Base-by-base conservation (phyloP, 2,113 vertebrate species). In the Perca fluviatilis region DNA sequence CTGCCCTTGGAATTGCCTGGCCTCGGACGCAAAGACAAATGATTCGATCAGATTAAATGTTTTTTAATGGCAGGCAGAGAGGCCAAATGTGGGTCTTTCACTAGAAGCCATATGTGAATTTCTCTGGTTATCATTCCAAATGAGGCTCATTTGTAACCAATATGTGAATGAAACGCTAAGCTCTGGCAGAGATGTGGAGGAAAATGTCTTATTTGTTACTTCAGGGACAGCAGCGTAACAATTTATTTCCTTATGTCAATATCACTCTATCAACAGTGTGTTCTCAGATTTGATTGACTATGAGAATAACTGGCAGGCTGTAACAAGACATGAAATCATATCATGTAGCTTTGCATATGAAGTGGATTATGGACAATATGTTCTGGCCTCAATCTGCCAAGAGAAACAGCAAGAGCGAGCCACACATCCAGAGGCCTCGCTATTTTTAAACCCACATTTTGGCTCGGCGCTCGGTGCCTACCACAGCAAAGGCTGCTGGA, bases 41-140 rank as follows among this genome's bases (percentile, higher is more conserved):
- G 96, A 96, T 95, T 95, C 97, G 95, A 97, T 97, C 97, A 97
- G 92, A 96, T 95, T 95, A 97, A 97, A 97, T 97, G 96, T 96
- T 96, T 96, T 96, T 95, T 97, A 98, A 98, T 97, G 95, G 96
- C 92, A 96, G 96, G 87, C 95, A 96, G 95, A 95, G 96, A 96
- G 94, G 94, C 92, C 91, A 95, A 94, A 91, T 58, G 76, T 86
- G 70, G 74, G 92, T 86, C 88, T 94, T 93, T 94, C 96, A 82
- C 83, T 78, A 92, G 94, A 95, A 94, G 96, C 96, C 97, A 97
- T 92, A 96, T 98, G 97, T 96, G 96, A 94, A 95, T 96, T 96
- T 93, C 94, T 96, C 92, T 86, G 86, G 96, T 97, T 97, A 98
- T 97, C 95, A 91, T 96, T 91, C 93, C 95, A 97, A 98, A 97